Evolutionary conservation across 2,888 invertebrate species (phyloP).

Genomic region (Latheticus oryzae): DNA sequence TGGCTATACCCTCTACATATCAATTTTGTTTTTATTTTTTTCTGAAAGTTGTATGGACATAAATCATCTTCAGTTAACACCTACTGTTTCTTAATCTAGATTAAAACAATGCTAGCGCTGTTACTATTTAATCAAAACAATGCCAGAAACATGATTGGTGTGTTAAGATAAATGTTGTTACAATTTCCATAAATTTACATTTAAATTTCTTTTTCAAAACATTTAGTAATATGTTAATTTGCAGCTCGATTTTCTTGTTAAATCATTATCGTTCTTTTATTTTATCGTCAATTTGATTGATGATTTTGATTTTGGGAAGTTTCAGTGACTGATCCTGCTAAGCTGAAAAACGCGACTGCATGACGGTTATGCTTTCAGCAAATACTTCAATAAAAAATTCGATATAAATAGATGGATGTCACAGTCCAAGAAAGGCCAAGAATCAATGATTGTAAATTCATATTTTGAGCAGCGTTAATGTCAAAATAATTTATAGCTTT

Average conservation of each 20-base stretch:
- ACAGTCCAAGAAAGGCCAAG: background rate
- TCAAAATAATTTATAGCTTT: slow-evolving; percentile 30
- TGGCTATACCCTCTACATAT: background rate
- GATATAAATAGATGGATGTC: slow-evolving; percentile 24
- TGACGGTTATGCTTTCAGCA: no score
- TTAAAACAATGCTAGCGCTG: slow-evolving; percentile 20
- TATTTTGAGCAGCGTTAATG: slow-evolving; percentile 26
- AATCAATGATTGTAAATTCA: slow-evolving; percentile 14
- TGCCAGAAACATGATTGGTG: slow-evolving; percentile 12
- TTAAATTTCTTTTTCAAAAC: slow-evolving; percentile 5
- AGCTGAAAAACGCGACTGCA: slow-evolving; percentile 15
- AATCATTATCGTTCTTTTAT: slow-evolving; percentile 19
- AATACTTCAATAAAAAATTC: slow-evolving; percentile 18
- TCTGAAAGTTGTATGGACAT: no score
- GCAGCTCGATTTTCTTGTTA: slow-evolving; percentile 13
- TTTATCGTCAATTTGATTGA: slow-evolving; percentile 12
- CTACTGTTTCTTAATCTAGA: slow-evolving; percentile 18
- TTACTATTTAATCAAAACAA: slow-evolving; percentile 28
- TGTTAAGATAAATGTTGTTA: slow-evolving; percentile 21
- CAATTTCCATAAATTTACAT: slow-evolving; percentile 29
- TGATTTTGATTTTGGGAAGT: background rate
- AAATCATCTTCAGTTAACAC: no score
- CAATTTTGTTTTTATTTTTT: no score
- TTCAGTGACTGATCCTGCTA: slow-evolving; percentile 4
- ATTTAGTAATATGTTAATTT: slow-evolving; percentile 20